Evolutionary conservation across 2,797 vertebrate genomes (phyloP), one percentile per base, ranked within the genome.

Genomic region (Enteromius treurensis): DNA sequence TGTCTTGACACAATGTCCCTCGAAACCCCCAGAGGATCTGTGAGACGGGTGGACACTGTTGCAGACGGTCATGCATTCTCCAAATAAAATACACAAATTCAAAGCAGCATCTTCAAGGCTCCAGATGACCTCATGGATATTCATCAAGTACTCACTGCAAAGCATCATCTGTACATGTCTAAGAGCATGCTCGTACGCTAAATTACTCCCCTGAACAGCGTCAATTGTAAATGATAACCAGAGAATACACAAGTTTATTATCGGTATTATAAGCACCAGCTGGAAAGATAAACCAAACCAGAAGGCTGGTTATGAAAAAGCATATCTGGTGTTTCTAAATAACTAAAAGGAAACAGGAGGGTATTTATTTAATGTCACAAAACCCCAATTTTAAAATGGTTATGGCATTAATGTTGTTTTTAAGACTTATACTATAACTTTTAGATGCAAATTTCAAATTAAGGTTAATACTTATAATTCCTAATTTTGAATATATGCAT

Each of bases 61-160:
- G 10, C 21, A 60, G 62, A 67, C 47, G 40, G 81, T 40, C 67
- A 47, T 26, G 40, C 6, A 1, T 65, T 83, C 71, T 85, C 26
- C n/a, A 62, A 49, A 73, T 58, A 4, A 69, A 78, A 75, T 49
- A 55, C 45, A 76, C 34, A 53, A 68, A 80, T 49, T 68, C 64
- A 88, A 82, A 79, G 60, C 9, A 2, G 51, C 76, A 78, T 76
- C 85, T 47, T 79, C 70, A 83, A 68, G 45, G 40, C 70, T 40
- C 40, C 34, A 58, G 71, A 51, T 49, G 49, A 68, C 32, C 51
- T 79, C 77, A 69, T 88, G 76, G 74, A 81, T 87, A 84, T 87
- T 51, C 77, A 87, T 82, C 45, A 70, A n/a, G 40, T 53, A 70
- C 69, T 82, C 55, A 76, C 58, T 49, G 51, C 13, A 70, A 67